Conservation (phyloP, 2,113 vertebrate genomes). For the Cyanistes caeruleus region DNA sequence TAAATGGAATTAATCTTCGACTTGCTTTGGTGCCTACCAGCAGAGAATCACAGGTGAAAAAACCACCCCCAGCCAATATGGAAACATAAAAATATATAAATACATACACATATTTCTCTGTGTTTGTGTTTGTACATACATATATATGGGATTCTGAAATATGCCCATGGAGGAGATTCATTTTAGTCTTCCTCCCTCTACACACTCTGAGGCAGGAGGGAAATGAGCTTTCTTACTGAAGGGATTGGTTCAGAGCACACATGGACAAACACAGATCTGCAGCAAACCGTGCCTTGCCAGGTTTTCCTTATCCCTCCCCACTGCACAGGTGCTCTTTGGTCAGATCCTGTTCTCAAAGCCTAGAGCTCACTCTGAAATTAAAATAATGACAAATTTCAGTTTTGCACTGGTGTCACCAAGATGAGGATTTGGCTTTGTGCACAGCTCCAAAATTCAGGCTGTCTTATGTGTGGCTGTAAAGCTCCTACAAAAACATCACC, state of each 20-base stretch:
- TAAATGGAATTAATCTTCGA: conserved; percentile 18
- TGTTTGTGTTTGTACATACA: not conserved
- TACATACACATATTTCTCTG: accelerated
- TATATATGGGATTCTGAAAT: not conserved
- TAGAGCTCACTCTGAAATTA: not conserved
- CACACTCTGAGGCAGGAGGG: not conserved
- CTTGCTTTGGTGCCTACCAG: not conserved
- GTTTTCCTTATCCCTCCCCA: not conserved
- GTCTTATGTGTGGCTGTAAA: not conserved
- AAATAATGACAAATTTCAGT: not conserved
- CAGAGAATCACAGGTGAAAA: not conserved
- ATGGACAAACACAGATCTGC: not conserved
- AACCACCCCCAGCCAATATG: not conserved
- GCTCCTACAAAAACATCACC: not conserved
- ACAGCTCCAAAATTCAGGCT: not conserved
- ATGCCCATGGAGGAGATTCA: not conserved
- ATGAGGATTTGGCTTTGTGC: not conserved
- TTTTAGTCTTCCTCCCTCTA: not conserved
- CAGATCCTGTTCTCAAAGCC: not conserved
- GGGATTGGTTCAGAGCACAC: not conserved
- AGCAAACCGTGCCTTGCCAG: not conserved
- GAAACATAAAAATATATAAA: not conserved
- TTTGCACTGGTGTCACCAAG: not conserved
- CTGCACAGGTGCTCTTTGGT: not conserved
- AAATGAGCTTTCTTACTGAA: not conserved